A percentile compares a stretch with the other conserved stretches of the same genome.
Evolutionary conservation across 2,797 vertebrate genomes (phyloP).

Genomic region (Iguana delicatissima): DNA sequence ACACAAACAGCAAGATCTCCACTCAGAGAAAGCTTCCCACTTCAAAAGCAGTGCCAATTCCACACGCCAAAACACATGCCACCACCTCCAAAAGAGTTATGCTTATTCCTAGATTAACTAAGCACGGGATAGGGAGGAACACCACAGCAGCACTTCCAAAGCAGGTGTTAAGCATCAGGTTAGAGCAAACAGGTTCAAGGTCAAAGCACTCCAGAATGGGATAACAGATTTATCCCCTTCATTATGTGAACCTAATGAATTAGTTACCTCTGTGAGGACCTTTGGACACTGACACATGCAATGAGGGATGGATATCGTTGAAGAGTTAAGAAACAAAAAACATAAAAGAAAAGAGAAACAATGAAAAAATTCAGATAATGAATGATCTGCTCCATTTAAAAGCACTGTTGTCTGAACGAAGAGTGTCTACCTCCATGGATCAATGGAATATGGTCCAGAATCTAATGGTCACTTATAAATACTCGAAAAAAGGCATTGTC

Average conservation of each 20-base stretch:
- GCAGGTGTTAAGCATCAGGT: slow-evolving; percentile 39
- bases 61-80: not conserved
- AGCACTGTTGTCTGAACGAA: not conserved
- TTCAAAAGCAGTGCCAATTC: not conserved
- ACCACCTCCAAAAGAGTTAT: not conserved
- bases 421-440: slow-evolving; percentile 25
- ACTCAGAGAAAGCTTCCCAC: not conserved
- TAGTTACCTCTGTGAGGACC: slow-evolving; percentile 72
- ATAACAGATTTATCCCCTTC: slow-evolving; percentile 75
- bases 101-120: not conserved
- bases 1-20: not conserved
- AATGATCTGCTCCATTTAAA: slow-evolving; percentile 21
- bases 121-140: slow-evolving; percentile 27
- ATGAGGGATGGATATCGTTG: slow-evolving; percentile 46
- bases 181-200: slow-evolving; percentile 41
- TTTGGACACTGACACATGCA: slow-evolving; percentile 75
- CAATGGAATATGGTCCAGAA: slow-evolving; percentile 45
- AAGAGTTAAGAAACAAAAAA: slow-evolving; percentile 60
- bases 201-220: slow-evolving; percentile 68
- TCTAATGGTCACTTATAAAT: slow-evolving; percentile 46
- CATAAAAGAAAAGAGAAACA: slow-evolving; percentile 34
- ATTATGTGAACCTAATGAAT: slow-evolving; percentile 78
- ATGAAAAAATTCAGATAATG: slow-evolving; percentile 52
- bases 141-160: slow-evolving; percentile 64
- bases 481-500: slow-evolving; percentile 28